phyloP scores from a whole-genome alignment of 2,797 vertebrate species.

The Columba guinea region DNA sequence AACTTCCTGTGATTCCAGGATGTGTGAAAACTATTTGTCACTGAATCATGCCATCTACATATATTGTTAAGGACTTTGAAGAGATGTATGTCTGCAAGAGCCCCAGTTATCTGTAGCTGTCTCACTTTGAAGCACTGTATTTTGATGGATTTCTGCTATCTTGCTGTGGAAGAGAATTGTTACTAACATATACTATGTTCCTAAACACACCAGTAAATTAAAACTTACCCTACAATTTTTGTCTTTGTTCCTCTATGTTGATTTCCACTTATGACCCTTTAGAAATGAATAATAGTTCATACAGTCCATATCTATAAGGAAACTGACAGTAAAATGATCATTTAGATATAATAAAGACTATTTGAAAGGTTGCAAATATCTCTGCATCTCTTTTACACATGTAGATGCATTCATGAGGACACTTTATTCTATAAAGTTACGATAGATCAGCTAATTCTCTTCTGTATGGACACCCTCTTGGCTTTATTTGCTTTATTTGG shows the following conservation, averaged over 20 bases:
- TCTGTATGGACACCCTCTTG: neutral
- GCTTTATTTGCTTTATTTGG: neutral
- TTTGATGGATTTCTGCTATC: neutral
- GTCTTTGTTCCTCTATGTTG: neutral
- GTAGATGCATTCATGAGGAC: neutral
- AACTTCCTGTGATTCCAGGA: neutral
- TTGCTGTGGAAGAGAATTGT: neutral
- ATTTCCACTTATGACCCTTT: neutral
- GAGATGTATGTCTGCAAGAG: neutral
- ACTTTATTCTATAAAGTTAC: neutral
- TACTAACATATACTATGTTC: neutral
- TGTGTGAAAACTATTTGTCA: neutral
- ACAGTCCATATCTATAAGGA: neutral
- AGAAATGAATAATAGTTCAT: neutral
- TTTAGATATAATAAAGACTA: neutral
- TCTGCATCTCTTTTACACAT: neutral
- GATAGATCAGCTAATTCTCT: neutral
- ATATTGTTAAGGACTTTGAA: neutral
- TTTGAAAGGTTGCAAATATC: neutral
- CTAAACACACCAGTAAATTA: neutral
- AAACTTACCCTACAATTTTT: neutral
- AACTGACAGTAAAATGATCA: neutral
- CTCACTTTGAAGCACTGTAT: neutral
- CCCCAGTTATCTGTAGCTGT: neutral
- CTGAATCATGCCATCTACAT: neutral